A percentile compares a stretch with the other conserved stretches of the same genome.
Evolutionary conservation across 1,140 invertebrate genomes (phyloP).

Genomic region (Rhopalosiphum padi): DNA sequence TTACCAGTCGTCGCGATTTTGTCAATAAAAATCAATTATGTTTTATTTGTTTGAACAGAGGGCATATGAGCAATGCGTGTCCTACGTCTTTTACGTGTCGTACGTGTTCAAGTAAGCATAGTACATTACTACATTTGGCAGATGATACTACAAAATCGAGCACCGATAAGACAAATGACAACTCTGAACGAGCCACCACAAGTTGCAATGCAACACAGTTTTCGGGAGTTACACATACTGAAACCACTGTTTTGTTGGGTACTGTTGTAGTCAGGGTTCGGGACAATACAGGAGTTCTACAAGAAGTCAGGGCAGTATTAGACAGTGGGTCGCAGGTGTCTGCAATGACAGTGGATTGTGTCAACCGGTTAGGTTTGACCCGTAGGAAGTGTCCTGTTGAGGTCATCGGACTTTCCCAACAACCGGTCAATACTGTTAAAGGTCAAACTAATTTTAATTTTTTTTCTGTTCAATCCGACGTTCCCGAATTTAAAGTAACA

Average conservation of each 20-base stretch:
- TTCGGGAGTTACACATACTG: no score
- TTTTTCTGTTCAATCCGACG: background rate
- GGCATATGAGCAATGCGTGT: background rate
- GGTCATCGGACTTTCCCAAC: background rate
- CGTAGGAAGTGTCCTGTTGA: background rate
- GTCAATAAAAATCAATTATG: background rate
- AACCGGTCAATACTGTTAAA: background rate
- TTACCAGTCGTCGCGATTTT: background rate
- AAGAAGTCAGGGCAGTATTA: background rate
- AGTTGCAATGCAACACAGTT: no score
- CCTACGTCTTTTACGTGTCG: background rate
- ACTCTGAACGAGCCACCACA: no score
- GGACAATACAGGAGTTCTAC: background rate
- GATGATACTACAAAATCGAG: background rate
- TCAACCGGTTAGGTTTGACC: background rate
- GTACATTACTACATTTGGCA: background rate
- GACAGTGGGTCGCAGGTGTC: constrained; percentile 8
- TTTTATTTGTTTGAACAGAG: background rate
- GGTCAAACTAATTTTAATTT: background rate
- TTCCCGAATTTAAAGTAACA: background rate
- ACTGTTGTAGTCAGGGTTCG: background rate
- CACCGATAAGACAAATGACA: no score
- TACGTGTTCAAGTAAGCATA: background rate
- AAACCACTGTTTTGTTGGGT: background rate
- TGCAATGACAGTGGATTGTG: background rate